phyloP scores from a whole-genome alignment of 2,797 vertebrate genomes.

The Rallus crepitans region DNA sequence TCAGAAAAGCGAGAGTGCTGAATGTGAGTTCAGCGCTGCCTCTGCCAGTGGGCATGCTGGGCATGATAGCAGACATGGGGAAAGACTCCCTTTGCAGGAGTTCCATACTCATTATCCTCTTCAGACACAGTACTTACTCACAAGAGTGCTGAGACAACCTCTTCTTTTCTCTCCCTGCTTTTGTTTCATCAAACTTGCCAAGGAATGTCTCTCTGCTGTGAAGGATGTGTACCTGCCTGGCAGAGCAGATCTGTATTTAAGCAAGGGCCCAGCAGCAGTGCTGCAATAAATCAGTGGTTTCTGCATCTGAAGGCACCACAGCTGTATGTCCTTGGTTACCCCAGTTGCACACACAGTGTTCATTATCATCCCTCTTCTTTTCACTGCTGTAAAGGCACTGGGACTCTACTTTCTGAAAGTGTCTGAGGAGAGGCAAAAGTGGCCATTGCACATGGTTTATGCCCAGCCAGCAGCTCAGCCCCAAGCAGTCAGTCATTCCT shows the following conservation, averaged over 20 bases:
- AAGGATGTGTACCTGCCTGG: not conserved
- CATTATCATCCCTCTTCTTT: not conserved
- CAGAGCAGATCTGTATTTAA: not conserved
- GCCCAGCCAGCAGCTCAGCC: no score
- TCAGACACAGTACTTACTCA: not conserved
- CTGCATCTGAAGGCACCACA: not conserved
- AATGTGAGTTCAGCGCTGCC: not conserved
- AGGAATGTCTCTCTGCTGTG: not conserved
- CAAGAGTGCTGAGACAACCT: not conserved
- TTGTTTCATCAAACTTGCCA: not conserved
- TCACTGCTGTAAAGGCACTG: not conserved
- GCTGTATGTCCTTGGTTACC: not conserved
- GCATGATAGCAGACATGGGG: not conserved
- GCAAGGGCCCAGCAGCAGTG: not conserved
- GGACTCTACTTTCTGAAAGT: not conserved
- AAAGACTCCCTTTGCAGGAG: not conserved
- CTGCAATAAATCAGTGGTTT: not conserved
- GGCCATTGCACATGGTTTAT: not conserved
- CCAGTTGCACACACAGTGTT: accelerated
- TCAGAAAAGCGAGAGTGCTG: not conserved
- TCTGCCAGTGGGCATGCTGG: not conserved
- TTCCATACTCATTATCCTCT: not conserved
- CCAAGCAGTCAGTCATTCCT: no score
- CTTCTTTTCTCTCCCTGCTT: not conserved
- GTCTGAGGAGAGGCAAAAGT: not conserved